Percentiles rank a stretch among this genome's conserved stretches.
Conservation (phyloP, 2,797 vertebrate species). For the Notolepis coatsorum region DNA sequence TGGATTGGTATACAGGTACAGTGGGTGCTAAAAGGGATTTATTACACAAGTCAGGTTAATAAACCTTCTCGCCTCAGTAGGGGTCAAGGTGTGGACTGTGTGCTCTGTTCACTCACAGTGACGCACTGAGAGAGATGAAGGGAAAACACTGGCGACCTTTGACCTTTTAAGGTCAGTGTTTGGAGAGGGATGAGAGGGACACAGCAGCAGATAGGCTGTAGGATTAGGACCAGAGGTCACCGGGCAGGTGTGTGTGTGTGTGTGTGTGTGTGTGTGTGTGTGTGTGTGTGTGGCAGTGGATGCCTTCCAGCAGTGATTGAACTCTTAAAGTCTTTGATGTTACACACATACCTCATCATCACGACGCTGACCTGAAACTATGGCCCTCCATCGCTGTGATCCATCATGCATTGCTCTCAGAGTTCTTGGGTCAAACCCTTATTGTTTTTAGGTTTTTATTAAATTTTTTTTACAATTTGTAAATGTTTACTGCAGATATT, state of each 20-base stretch:
- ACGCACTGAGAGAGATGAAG: conserved; percentile 17
- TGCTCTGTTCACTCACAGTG: not conserved
- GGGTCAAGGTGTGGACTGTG: not conserved
- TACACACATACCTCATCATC: conserved; percentile 14
- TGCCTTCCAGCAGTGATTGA: conserved; percentile 13
- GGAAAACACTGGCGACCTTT: conserved; percentile 12
- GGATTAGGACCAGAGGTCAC: conserved; percentile 12
- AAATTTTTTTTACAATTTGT: too few relatives aligned
- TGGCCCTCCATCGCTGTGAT: not conserved
- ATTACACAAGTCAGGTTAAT: not conserved
- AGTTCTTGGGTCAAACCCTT: too few relatives aligned
- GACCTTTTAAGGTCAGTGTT: conserved; percentile 15
- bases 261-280: not conserved
- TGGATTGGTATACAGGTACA: too few relatives aligned
- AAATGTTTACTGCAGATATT: too few relatives aligned
- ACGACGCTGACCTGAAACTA: conserved; percentile 8
- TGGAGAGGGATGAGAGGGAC: conserved; percentile 16
- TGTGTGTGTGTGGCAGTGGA: conserved; percentile 19
- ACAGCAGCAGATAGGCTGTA: not conserved
- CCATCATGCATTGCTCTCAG: too few relatives aligned
- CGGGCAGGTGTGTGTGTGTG: conserved; percentile 3
- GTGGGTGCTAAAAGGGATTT: too few relatives aligned
- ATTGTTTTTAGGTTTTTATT: too few relatives aligned
- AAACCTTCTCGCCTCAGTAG: not conserved
- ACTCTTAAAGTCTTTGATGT: conserved; percentile 32